phyloP scores from a whole-genome alignment of 2,888 invertebrate species.

The Acanthoscelides obtectus region DNA sequence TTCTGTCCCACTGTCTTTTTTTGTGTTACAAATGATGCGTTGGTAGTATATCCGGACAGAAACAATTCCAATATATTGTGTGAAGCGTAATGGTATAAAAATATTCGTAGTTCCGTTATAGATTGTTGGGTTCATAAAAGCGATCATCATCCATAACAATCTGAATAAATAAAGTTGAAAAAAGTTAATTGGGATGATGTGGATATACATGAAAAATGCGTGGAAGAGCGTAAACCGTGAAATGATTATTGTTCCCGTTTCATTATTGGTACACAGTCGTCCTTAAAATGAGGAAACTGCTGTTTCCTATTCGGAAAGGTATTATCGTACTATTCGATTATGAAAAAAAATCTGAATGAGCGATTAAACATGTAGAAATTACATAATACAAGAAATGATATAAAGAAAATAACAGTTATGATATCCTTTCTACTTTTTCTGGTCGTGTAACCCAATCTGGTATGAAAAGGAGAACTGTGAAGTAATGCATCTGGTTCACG shows the following conservation, averaged over 20 bases:
- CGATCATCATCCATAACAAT: not conserved
- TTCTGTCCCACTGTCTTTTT: too few species aligned
- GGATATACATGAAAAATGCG: not conserved
- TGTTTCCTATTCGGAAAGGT: not conserved
- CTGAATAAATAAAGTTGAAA: not conserved
- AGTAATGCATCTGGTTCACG: not conserved
- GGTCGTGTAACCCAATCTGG: not conserved
- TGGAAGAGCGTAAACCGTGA: not conserved
- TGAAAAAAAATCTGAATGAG: not conserved
- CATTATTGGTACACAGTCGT: not conserved
- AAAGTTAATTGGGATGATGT: not conserved
- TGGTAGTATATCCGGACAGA: not conserved
- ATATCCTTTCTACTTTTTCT: not conserved
- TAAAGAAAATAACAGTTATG: not conserved
- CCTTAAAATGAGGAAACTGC: not conserved
- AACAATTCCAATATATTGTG: not conserved
- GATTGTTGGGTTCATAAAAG: not conserved
- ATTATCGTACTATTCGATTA: not conserved
- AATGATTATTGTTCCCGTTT: not conserved
- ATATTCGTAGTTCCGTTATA: not conserved
- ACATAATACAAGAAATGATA: not conserved
- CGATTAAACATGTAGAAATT: not conserved
- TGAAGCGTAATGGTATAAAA: not conserved
- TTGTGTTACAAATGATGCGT: not conserved
- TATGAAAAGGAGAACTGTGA: not conserved